phyloP scores from a whole-genome alignment of 2,113 vertebrate genomes.

The Glaucomys volans region DNA sequence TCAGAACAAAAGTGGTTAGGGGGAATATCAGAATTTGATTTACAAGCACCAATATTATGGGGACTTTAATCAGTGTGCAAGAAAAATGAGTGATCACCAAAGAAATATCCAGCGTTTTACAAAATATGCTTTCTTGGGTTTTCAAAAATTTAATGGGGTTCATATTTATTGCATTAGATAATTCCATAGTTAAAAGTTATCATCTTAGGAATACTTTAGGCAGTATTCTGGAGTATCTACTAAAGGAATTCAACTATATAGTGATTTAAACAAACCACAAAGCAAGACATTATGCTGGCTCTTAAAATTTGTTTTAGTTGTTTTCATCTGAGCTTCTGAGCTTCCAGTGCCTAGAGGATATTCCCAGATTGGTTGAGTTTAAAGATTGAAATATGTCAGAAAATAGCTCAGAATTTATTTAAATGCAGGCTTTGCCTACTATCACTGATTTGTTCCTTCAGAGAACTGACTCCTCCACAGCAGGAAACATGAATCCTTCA shows the following conservation, averaged over 20 bases:
- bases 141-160: not conserved
- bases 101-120: conserved; percentile 17
- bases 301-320: not conserved
- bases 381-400: not conserved
- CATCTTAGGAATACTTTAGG: conserved; percentile 10
- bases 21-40: not conserved
- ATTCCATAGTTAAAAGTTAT: not conserved
- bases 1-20: not conserved
- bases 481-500: not conserved
- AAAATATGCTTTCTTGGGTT: not conserved
- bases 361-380: not conserved
- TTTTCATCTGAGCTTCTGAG: not conserved
- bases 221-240: not conserved
- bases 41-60: not conserved
- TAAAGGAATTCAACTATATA: not conserved
- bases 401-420: not conserved
- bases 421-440: not conserved
- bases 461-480: not conserved
- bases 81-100: not conserved
- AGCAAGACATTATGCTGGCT: not conserved
- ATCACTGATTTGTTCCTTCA: not conserved
- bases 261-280: conserved; percentile 29
- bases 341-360: not conserved
- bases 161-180: not conserved
- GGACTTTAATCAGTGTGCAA: not conserved